Evolutionary conservation across 2,888 invertebrate genomes (phyloP), one percentile per base, ranked within the genome.

Genomic region (Drosophila falleni): DNA sequence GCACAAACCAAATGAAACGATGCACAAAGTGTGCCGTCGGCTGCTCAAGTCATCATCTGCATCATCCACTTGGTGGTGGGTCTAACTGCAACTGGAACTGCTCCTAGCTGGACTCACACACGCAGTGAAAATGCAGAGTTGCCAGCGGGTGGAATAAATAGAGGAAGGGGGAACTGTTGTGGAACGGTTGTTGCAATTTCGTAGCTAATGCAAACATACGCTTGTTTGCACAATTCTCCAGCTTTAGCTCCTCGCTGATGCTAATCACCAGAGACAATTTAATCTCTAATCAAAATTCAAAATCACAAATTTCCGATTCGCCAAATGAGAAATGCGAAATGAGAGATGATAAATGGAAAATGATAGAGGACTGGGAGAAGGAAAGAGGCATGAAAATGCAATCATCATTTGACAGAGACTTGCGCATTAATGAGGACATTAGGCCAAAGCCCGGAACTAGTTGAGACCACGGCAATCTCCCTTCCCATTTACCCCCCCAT

Each of bases 271-370:
- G 87, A 74, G 86, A 86, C 89, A 86, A 89, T 89, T 88, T 86
- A 86, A 89, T 86, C 86, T 86, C 89, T 78, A 86, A 86, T 89
- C 89, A 89, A 89, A 86, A 86, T 86, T 86, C 88, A 82, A 86
- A 86, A 89, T 86, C 75, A 71, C 87, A 82, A 89, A 87, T 88
- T 86, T 78, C 81, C 84, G 64, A 70, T 65, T 70, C 71, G 56
- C 58, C 70, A 75, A 75, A 75, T 75, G 72, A 77, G 80, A 65
- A 72, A 49, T 62, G 54, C 49, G 65, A 65, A 69, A 63, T 59
- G 74, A 41, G 39, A 62, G 64, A 79, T 77, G 77, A 54, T 47
- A 64, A 77, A 80, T 64, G 67, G 60, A 63, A 51, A 63, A 51
- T 51, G 50, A 26, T 37, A 33, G 50, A 19, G 31, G 26, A 37